Percentiles rank a stretch among this genome's conserved stretches.
Conservation (phyloP, 2,888 invertebrate species). For the Melieria picta region DNA sequence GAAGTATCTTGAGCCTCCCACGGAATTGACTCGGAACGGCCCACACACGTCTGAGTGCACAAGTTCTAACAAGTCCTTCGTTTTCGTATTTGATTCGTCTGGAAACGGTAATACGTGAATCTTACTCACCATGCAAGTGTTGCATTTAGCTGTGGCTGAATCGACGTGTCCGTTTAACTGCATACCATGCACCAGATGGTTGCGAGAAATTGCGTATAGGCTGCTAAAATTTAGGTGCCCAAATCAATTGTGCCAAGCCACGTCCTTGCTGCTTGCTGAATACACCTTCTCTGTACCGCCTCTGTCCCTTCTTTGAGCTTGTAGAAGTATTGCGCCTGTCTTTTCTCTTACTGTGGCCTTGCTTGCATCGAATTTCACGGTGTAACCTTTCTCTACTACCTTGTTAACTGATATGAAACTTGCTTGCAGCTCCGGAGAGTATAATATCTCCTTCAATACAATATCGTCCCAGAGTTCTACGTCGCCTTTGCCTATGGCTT, state of each 20-base stretch:
- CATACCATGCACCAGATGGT: not conserved
- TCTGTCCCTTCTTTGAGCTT: not conserved
- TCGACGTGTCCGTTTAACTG: not conserved
- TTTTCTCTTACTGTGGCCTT: too few relatives aligned
- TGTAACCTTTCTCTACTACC: too few relatives aligned
- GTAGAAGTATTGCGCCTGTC: too few relatives aligned
- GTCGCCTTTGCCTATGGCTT: not conserved
- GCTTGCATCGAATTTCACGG: too few relatives aligned
- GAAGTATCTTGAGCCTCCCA: too few relatives aligned
- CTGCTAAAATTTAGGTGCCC: not conserved
- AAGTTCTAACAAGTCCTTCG: conserved; percentile 1
- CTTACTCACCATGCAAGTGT: not conserved
- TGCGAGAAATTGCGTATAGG: not conserved
- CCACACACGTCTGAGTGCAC: conserved; percentile 35
- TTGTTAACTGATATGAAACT: conserved; percentile 18
- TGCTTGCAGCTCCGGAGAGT: not conserved
- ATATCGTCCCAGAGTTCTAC: too few relatives aligned
- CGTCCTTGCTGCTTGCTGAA: not conserved
- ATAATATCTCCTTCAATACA: not conserved
- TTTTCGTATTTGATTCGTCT: not conserved
- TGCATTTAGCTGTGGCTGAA: not conserved
- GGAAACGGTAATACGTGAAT: not conserved
- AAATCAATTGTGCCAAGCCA: not conserved
- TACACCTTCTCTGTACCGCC: too few relatives aligned
- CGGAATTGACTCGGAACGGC: too few relatives aligned